phyloP scores from a whole-genome alignment of 2,888 invertebrate species.

The Heteromyza rotundicornis region DNA sequence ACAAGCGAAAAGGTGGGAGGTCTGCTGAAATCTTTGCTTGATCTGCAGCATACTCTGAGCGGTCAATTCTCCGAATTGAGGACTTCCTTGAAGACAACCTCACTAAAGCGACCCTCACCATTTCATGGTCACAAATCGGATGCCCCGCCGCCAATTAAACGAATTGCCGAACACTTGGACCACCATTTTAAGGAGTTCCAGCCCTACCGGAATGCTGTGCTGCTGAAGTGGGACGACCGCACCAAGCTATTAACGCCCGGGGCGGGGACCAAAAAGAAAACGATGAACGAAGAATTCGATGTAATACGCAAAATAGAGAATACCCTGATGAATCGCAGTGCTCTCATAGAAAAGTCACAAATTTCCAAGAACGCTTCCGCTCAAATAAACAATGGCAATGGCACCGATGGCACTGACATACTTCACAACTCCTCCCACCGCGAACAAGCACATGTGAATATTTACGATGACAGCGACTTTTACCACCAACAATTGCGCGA shows the following conservation, averaged over 20 bases:
- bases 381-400: too few relatives aligned
- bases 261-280: slow-evolving; percentile 66
- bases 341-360: slow-evolving; percentile 80
- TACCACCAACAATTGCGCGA: slow-evolving; percentile 93
- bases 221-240: slow-evolving; percentile 96
- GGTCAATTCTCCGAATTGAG: slow-evolving; percentile 75
- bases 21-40: slow-evolving; percentile 70
- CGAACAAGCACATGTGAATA: slow-evolving; percentile 75
- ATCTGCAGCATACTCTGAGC: slow-evolving; percentile 68
- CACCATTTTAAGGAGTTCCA: slow-evolving; percentile 69
- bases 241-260: slow-evolving; percentile 75
- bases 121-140: background rate
- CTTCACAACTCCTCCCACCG: slow-evolving; percentile 35
- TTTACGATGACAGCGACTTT: slow-evolving; percentile 97
- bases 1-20: slow-evolving; percentile 66
- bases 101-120: slow-evolving; percentile 34
- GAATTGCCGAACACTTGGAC: slow-evolving; percentile 65
- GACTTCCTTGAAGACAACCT: slow-evolving; percentile 60
- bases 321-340: slow-evolving; percentile 77
- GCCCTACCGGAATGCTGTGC: slow-evolving; percentile 76
- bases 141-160: slow-evolving; percentile 35
- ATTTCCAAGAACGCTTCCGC: slow-evolving; percentile 71
- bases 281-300: slow-evolving; percentile 64
- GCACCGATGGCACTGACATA: slow-evolving; percentile 47
- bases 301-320: slow-evolving; percentile 80